These are phyloP conservation scores for Malacosoma neustria DNA, from an alignment of 2,888 invertebrate species.

Conservation along the genomic window DNA sequence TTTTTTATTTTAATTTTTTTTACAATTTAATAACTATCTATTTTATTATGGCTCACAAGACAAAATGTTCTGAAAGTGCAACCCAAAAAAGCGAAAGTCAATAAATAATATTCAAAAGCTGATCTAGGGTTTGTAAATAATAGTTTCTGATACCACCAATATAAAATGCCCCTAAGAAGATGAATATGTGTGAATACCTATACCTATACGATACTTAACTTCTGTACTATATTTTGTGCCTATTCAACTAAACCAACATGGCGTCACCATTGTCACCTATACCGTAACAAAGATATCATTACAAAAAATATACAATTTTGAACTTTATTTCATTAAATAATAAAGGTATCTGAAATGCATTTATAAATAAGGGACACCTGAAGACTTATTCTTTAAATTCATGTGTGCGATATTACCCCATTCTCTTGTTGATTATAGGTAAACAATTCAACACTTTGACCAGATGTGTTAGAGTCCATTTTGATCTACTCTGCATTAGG, in stretches of 20 bases:
- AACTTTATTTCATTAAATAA: constrained; percentile 19
- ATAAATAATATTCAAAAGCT: too few relatives aligned
- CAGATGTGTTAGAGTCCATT: constrained; percentile 12
- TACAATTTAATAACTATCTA: too few relatives aligned
- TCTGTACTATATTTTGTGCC: too few relatives aligned
- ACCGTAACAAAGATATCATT: constrained; percentile 27
- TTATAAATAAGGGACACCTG: constrained; percentile 35
- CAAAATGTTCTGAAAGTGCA: too few relatives aligned
- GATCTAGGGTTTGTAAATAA: too few relatives aligned
- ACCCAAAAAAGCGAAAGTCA: too few relatives aligned
- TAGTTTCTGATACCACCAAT: too few relatives aligned
- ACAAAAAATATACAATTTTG: constrained; percentile 10
- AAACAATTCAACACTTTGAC: constrained; percentile 18
- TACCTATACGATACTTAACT: too few relatives aligned
- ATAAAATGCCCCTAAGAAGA: too few relatives aligned
- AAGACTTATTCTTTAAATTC: constrained; percentile 56
- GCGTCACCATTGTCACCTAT: constrained; percentile 69
- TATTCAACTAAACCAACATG: constrained; percentile 66
- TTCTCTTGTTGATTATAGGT: constrained; percentile 22
- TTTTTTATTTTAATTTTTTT: too few relatives aligned
- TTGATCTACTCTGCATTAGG: constrained; percentile 9
- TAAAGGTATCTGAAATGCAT: constrained; percentile 19
- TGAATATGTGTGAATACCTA: too few relatives aligned
- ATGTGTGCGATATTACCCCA: constrained; percentile 51
- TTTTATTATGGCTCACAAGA: too few relatives aligned